A percentile compares a stretch with the other conserved stretches of the same genome.
phyloP scores from a whole-genome alignment of 2,797 vertebrate species.

The Otus scops region DNA sequence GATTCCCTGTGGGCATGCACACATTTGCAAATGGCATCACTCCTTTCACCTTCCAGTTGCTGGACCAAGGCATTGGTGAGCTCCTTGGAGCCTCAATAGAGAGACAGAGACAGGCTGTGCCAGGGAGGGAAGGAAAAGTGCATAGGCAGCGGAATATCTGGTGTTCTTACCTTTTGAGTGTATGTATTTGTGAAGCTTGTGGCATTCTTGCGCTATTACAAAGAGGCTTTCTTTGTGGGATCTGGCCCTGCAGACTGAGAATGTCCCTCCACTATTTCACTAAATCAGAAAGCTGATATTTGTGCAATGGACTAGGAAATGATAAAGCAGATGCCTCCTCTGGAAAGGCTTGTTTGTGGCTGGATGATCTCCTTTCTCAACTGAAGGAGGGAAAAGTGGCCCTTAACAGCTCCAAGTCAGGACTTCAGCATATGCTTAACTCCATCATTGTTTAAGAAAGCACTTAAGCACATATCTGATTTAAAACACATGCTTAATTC shows the following conservation, averaged over 20 bases:
- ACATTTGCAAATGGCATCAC: rapidly evolving
- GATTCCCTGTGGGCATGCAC: background rate
- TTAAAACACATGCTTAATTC: background rate
- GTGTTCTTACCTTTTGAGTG: background rate
- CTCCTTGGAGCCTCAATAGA: background rate
- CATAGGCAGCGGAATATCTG: background rate
- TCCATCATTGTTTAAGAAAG: background rate
- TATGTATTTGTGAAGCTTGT: background rate
- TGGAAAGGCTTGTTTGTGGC: background rate
- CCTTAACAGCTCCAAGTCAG: background rate
- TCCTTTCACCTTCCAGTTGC: background rate
- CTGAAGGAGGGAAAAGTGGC: background rate
- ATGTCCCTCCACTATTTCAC: background rate
- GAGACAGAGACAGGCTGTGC: background rate
- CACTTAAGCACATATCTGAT: background rate
- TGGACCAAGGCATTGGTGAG: rapidly evolving
- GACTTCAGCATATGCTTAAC: background rate
- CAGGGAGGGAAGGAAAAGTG: background rate
- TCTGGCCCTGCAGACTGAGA: background rate
- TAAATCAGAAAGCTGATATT: background rate
- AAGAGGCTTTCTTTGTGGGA: background rate
- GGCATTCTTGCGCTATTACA: background rate
- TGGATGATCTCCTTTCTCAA: background rate
- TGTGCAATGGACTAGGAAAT: background rate
- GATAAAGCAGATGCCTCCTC: background rate